phyloP scores from a whole-genome alignment of 2,113 vertebrate species.

The Dissostichus mawsoni region DNA sequence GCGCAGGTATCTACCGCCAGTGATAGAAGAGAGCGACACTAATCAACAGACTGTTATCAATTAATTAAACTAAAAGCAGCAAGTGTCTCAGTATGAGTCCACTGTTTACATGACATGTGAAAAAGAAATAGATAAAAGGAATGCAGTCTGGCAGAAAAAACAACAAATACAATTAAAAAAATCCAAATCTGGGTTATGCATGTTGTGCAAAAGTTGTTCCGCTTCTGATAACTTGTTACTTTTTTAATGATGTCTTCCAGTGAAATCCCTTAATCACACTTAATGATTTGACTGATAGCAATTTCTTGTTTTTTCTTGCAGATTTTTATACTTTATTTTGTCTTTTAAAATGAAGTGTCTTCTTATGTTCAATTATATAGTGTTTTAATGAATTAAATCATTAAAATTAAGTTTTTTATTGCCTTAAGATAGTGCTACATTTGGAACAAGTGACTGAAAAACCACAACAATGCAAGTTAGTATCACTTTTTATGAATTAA shows the following conservation, averaged over 20 bases:
- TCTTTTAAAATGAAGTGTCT: not conserved
- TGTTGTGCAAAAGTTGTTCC: not conserved
- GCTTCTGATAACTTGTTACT: not conserved
- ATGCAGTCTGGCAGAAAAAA: slow-evolving; percentile 14
- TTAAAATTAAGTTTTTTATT: no score
- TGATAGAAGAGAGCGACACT: slow-evolving; percentile 3
- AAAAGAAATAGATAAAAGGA: not conserved
- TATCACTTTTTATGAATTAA: no score
- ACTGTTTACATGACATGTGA: not conserved
- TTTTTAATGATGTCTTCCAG: not conserved
- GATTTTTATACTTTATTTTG: not conserved
- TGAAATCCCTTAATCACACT: not conserved
- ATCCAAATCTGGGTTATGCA: no score
- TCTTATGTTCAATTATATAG: not conserved
- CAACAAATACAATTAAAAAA: no score
- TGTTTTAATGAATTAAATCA: no score
- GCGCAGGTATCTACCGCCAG: slow-evolving; percentile 12
- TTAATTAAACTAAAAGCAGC: not conserved
- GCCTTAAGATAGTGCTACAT: no score
- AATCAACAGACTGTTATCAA: not conserved
- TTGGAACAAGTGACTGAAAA: no score
- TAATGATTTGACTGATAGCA: not conserved
- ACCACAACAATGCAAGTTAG: no score
- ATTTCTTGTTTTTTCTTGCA: not conserved
- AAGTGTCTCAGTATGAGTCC: not conserved